Evolutionary conservation across 1,140 invertebrate genomes (phyloP).

Genomic region (Choristoneura fumiferana): DNA sequence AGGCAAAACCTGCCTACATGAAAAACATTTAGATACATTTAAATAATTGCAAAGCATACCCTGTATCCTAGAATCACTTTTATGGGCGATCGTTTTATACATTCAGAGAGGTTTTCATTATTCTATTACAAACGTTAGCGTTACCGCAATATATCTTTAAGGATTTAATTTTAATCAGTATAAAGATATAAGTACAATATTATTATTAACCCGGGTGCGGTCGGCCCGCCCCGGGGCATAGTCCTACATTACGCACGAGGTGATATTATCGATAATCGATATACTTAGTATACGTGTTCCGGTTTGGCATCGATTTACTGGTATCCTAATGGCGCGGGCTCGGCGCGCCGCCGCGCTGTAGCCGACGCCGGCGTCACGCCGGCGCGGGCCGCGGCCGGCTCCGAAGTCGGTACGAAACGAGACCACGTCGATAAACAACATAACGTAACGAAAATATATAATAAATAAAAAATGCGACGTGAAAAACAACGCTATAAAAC

Average conservation of each 20-base stretch:
- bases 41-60: slow-evolving; percentile 86
- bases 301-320: slow-evolving; percentile 73
- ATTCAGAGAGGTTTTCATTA: slow-evolving; percentile 69
- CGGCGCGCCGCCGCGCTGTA: slow-evolving; percentile 18
- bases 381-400: slow-evolving; percentile 24
- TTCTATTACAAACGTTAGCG: slow-evolving; percentile 68
- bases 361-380: not conserved
- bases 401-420: slow-evolving; percentile 41
- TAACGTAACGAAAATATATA: slow-evolving; percentile 46
- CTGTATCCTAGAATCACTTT: slow-evolving; percentile 85
- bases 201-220: slow-evolving; percentile 47
- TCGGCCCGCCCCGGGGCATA: slow-evolving; percentile 45
- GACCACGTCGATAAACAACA: slow-evolving; percentile 49
- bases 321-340: slow-evolving; percentile 55
- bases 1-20: slow-evolving; percentile 72
- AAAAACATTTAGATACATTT: slow-evolving; percentile 83
- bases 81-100: slow-evolving; percentile 79
- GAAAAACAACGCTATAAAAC: slow-evolving; percentile 55
- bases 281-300: slow-evolving; percentile 73
- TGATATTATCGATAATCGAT: slow-evolving; percentile 71
- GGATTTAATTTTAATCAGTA: slow-evolving; percentile 71
- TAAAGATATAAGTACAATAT: slow-evolving; percentile 74
- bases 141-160: slow-evolving; percentile 66
- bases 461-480: slow-evolving; percentile 39
- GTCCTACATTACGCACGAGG: slow-evolving; percentile 66